Evolutionary conservation across 2,113 vertebrate species (phyloP).

Genomic region (Amblyornis subalaris): DNA sequence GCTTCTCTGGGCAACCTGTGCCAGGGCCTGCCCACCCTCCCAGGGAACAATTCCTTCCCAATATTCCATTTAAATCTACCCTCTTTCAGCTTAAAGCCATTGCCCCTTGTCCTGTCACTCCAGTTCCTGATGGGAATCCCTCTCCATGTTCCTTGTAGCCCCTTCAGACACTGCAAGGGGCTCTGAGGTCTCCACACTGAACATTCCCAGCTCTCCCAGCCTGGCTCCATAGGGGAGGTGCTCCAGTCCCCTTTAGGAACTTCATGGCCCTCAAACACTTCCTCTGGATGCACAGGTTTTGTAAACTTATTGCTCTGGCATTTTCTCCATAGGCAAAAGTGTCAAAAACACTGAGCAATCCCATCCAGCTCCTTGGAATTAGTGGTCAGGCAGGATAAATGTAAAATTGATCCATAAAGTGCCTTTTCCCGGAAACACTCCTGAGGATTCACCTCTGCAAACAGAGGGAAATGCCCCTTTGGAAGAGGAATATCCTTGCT

Average conservation of each 20-base stretch:
- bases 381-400: neutral
- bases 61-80: accelerated
- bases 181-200: neutral
- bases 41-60: neutral
- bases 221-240: neutral
- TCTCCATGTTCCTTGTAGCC: neutral
- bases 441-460: neutral
- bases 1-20: neutral
- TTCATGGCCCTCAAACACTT: neutral
- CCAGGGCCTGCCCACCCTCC: neutral
- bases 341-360: neutral
- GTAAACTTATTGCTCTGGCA: neutral
- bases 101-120: neutral
- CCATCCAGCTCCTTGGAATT: neutral
- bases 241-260: neutral
- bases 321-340: neutral
- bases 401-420: neutral
- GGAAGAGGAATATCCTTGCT: neutral
- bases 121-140: neutral
- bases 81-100: neutral
- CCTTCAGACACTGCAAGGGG: neutral
- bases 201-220: neutral
- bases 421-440: neutral
- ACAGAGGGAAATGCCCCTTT: neutral
- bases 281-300: neutral